phyloP scores from a whole-genome alignment of 2,113 vertebrate species.

The Callopanchax toddi region DNA sequence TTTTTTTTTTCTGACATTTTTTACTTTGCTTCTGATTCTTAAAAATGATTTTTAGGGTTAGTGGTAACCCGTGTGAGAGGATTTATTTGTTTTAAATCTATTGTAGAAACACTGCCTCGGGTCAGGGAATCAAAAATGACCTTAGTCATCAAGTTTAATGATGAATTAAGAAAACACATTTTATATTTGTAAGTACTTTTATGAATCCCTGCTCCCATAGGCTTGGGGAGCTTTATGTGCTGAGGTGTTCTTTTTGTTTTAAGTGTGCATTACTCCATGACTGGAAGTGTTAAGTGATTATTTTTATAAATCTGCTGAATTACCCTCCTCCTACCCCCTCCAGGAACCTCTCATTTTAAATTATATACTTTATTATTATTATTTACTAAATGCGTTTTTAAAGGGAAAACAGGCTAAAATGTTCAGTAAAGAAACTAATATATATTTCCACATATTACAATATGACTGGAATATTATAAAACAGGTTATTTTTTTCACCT shows the following conservation, averaged over 20 bases:
- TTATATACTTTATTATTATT: conserved; percentile 38
- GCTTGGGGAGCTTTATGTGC: conserved; percentile 31
- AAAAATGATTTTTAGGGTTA: conserved; percentile 7
- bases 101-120: not conserved
- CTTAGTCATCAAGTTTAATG: no score
- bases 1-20: conserved; percentile 21
- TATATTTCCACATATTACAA: no score
- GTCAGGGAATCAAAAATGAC: no score
- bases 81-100: conserved; percentile 3
- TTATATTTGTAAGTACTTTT: conserved; percentile 14
- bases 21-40: conserved; percentile 8
- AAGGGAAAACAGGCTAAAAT: no score
- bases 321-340: conserved; percentile 13
- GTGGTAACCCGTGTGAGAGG: no score
- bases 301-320: conserved; percentile 62
- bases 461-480: no score
- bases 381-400: no score
- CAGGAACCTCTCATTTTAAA: conserved; percentile 64
- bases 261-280: conserved; percentile 59
- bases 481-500: no score
- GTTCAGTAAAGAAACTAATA: no score
- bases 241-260: conserved; percentile 39
- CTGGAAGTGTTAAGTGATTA: conserved; percentile 58
- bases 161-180: no score
- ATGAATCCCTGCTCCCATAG: conserved; percentile 19